Evolutionary conservation across 2,113 vertebrate species (phyloP).

Genomic region (Numenius arquata): DNA sequence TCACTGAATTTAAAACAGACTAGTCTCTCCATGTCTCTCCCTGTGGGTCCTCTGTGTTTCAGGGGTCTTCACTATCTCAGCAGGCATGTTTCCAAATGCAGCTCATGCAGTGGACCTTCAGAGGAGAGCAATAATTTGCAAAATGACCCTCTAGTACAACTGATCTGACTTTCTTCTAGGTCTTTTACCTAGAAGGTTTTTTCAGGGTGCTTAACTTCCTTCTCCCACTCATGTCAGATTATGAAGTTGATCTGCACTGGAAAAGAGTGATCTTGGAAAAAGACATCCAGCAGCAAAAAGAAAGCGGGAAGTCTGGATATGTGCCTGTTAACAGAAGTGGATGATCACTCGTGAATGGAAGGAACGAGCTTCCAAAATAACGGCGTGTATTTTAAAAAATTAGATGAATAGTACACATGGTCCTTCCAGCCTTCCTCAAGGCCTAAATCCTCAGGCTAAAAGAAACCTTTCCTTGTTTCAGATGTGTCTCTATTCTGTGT

Average conservation of each 20-base stretch:
- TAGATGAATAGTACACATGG: background rate
- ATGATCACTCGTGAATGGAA: background rate
- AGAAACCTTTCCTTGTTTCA: background rate
- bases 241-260: background rate
- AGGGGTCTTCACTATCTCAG: background rate
- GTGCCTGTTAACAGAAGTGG: background rate
- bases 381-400: background rate
- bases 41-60: background rate
- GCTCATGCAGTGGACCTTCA: background rate
- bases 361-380: background rate
- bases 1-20: background rate
- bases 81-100: background rate
- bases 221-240: background rate
- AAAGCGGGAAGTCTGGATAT: background rate
- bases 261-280: background rate
- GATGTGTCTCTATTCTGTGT: background rate
- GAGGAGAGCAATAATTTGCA: background rate
- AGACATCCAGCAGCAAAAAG: background rate
- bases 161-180: background rate
- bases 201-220: background rate
- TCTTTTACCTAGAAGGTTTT: background rate
- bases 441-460: background rate
- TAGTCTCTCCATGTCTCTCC: background rate
- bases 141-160: background rate
- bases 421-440: background rate